Evolutionary conservation across 2,888 invertebrate genomes (phyloP).

Genomic region (Scotopteryx bipunctaria): DNA sequence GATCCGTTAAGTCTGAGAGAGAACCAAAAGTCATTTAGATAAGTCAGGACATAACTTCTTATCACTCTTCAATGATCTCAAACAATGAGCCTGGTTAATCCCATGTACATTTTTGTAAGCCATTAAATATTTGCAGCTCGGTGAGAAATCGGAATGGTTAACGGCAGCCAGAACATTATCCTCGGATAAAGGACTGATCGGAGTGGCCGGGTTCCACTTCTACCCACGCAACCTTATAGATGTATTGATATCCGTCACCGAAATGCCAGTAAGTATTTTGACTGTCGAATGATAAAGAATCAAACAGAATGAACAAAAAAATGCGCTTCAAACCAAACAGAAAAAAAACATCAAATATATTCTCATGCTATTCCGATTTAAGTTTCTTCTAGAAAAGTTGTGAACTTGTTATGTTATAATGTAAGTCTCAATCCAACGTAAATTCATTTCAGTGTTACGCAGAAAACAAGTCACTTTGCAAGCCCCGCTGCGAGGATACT

Average conservation of each 20-base stretch:
- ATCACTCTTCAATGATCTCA: too few relatives aligned
- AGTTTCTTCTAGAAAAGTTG: too few relatives aligned
- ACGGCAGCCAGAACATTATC: conserved; percentile 66
- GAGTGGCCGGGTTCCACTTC: conserved; percentile 75
- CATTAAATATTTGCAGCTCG: conserved; percentile 59
- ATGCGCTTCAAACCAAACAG: too few relatives aligned
- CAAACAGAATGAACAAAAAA: too few relatives aligned
- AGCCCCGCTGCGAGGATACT: conserved; percentile 62
- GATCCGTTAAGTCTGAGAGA: too few relatives aligned
- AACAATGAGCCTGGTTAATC: too few relatives aligned
- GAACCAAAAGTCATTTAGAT: too few relatives aligned
- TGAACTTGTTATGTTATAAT: too few relatives aligned
- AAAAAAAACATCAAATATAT: background rate
- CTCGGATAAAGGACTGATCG: conserved; percentile 58
- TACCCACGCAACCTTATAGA: conserved; percentile 66
- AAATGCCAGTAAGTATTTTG: conserved; percentile 56
- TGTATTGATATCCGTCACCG: conserved; percentile 58
- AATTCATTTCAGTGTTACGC: conserved; percentile 53
- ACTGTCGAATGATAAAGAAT: too few relatives aligned
- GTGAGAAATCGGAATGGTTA: conserved; percentile 61
- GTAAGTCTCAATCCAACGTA: too few relatives aligned
- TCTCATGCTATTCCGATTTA: background rate
- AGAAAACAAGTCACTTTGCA: conserved; percentile 56
- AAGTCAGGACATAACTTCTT: too few relatives aligned
- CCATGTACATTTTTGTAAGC: too few relatives aligned